phyloP scores from a whole-genome alignment of 2,888 invertebrate genomes.

The Sylvicola fuscatus region DNA sequence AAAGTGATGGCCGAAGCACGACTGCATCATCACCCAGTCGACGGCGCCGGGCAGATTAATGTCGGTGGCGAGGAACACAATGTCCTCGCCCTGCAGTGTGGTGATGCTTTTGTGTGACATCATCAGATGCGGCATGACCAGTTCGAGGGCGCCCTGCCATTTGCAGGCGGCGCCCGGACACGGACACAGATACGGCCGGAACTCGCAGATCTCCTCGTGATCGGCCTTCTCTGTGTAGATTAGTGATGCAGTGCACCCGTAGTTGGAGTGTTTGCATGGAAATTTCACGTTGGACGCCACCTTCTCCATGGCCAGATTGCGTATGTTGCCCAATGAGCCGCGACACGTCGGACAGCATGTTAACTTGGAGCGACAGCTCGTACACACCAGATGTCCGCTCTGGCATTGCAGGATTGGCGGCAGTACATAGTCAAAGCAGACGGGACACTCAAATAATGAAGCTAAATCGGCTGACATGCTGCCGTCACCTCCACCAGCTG shows the following conservation, averaged over 20 bases:
- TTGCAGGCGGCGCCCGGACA: conserved; percentile 99
- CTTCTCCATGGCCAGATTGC: conserved; percentile 99
- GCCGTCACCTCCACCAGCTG: conserved; percentile 25
- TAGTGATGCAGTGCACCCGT: conserved; percentile 81
- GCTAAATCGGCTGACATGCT: conserved; percentile 68
- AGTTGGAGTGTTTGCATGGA: conserved; percentile 94
- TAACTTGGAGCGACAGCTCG: conserved; percentile 89
- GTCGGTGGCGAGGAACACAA: conserved; percentile 97
- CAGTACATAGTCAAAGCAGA: conserved; percentile 98
- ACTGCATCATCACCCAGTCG: conserved; percentile 99
- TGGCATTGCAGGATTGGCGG: conserved; percentile 98
- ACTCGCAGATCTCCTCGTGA: conserved; percentile 97
- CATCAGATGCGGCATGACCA: conserved; percentile 97
- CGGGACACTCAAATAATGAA: conserved; percentile 85
- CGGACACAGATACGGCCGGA: conserved; percentile 94
- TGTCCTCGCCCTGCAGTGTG: conserved; percentile 96
- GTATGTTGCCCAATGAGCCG: conserved; percentile 88
- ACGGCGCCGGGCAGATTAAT: conserved; percentile 98
- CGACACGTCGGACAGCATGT: conserved; percentile 96
- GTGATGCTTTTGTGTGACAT: conserved; percentile 96
- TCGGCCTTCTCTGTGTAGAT: conserved; percentile 96
- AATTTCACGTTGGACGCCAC: conserved; percentile 97
- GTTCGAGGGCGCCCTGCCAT: conserved; percentile 95
- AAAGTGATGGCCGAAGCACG: conserved; percentile 97
- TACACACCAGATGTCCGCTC: conserved; percentile 96